Percentiles rank a stretch among this genome's conserved stretches.
These are phyloP conservation scores for Ivindomyrus marchei DNA, from an alignment of 2,113 vertebrate species.

Conservation along the genomic window DNA sequence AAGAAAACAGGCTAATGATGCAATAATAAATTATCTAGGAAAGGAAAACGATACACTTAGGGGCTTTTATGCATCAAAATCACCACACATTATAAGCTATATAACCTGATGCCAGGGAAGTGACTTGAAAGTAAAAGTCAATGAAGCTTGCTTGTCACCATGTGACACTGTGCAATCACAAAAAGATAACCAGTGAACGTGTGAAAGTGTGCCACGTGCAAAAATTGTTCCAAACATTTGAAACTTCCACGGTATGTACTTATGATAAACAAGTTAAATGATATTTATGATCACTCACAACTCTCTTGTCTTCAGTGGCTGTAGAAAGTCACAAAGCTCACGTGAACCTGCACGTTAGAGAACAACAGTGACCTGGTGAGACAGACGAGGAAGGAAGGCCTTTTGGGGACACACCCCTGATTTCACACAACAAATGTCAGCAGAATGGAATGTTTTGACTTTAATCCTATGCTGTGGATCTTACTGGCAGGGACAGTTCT, in stretches of 20 bases:
- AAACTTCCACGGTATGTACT: neutral
- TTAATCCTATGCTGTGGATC: neutral
- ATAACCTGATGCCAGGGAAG: neutral
- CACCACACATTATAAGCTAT: neutral
- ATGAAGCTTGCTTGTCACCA: no score
- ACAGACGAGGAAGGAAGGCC: neutral
- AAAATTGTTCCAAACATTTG: neutral
- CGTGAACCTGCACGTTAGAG: neutral
- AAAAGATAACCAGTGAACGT: neutral
- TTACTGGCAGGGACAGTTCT: no score
- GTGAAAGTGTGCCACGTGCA: neutral
- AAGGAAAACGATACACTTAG: neutral
- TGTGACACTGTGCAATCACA: no score
- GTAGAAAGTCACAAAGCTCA: neutral
- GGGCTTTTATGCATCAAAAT: neutral
- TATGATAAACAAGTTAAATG: neutral
- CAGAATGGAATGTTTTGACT: neutral
- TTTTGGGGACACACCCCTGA: neutral
- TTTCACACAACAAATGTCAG: neutral
- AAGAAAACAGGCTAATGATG: neutral
- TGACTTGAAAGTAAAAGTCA: neutral
- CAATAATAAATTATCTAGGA: neutral
- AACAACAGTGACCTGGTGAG: neutral
- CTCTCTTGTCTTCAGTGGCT: neutral
- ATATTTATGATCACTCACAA: neutral